These are phyloP conservation scores for Pollenia labialis DNA, from an alignment of 2,888 invertebrate species.

Conservation along the genomic window DNA sequence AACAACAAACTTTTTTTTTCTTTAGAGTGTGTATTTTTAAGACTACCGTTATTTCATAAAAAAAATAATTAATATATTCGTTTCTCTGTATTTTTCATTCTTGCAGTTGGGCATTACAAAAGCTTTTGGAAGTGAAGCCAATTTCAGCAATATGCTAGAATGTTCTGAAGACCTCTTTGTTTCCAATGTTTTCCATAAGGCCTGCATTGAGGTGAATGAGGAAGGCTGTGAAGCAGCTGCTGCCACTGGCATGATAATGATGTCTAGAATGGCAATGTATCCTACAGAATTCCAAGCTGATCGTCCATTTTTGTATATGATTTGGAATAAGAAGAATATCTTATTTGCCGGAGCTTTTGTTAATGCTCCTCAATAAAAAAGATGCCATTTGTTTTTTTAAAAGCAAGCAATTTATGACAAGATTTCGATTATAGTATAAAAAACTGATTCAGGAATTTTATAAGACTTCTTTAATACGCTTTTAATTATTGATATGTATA, in stretches of 20 bases:
- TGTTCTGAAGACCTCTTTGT: slow-evolving; percentile 86
- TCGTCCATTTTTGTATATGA: slow-evolving; percentile 81
- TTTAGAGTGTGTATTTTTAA: too few species aligned
- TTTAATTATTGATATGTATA: too few species aligned
- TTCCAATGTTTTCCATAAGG: slow-evolving; percentile 92
- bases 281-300: slow-evolving; percentile 79
- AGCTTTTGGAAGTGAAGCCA: slow-evolving; percentile 87
- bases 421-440: too few species aligned
- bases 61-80: background rate
- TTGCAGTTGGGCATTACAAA: slow-evolving; percentile 77
- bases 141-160: slow-evolving; percentile 88
- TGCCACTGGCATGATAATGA: slow-evolving; percentile 88
- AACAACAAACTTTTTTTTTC: too few species aligned
- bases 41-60: too few species aligned
- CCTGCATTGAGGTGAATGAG: slow-evolving; percentile 94
- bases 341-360: slow-evolving; percentile 82
- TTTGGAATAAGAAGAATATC: slow-evolving; percentile 82
- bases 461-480: too few species aligned
- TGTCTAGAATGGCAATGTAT: slow-evolving; percentile 78
- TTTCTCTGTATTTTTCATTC: slow-evolving; percentile 9
- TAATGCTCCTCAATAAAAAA: slow-evolving; percentile 75
- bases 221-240: slow-evolving; percentile 96
- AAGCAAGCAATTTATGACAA: too few species aligned
- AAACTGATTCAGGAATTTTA: too few species aligned
- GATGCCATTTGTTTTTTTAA: background rate